A percentile compares a stretch with the other conserved stretches of the same genome.
phyloP scores from a whole-genome alignment of 2,888 invertebrate genomes.

The Leptinotarsa rubiginosa region DNA sequence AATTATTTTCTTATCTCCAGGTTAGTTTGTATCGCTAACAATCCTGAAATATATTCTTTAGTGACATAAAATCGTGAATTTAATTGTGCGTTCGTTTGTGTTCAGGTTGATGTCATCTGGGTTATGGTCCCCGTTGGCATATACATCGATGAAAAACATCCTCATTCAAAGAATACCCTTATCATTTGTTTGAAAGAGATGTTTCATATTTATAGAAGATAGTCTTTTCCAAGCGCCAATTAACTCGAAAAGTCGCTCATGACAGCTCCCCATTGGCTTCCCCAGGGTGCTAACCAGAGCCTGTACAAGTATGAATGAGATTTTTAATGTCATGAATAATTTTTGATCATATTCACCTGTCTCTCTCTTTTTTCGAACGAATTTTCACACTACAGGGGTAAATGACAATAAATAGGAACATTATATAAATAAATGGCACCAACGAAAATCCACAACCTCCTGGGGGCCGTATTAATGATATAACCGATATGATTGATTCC shows the following conservation, averaged over 20 bases:
- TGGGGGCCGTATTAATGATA: slow-evolving; percentile 50
- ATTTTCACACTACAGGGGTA: neutral
- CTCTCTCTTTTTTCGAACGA: neutral
- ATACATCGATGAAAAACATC: too few species aligned
- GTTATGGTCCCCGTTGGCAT: too few species aligned
- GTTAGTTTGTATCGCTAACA: neutral
- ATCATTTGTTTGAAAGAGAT: too few species aligned
- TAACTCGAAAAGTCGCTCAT: neutral
- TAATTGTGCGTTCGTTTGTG: too few species aligned
- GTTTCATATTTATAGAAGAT: too few species aligned
- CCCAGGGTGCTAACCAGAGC: neutral
- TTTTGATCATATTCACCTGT: neutral
- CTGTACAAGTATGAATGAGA: neutral
- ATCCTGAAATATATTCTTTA: neutral
- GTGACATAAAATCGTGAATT: neutral
- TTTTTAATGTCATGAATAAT: neutral
- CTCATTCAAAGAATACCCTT: too few species aligned
- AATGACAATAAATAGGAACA: slow-evolving; percentile 40
- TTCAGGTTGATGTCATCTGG: too few species aligned
- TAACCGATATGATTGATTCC: slow-evolving; percentile 52
- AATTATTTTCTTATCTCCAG: slow-evolving; percentile 1
- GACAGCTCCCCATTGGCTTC: too few species aligned
- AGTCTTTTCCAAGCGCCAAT: too few species aligned
- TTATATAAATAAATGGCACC: slow-evolving; percentile 42
- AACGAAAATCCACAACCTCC: slow-evolving; percentile 43